Evolutionary conservation across 2,797 vertebrate species (phyloP), one percentile per base, ranked within the genome.

Genomic region (Sphenopsis melanotis): DNA sequence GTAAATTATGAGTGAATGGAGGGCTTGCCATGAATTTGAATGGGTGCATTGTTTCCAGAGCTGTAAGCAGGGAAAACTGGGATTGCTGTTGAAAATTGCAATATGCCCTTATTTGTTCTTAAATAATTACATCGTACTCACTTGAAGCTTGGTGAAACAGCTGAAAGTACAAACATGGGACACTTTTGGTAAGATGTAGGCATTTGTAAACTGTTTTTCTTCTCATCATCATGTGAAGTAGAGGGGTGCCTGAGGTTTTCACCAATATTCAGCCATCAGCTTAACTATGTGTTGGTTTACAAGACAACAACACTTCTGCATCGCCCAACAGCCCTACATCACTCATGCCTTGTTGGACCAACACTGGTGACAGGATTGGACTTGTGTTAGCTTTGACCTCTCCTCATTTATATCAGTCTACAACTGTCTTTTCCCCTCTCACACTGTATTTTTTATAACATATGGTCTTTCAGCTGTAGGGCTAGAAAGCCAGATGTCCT

Each of bases 391-490:
- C 57, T 91, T 85, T 83, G 82, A 78, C 72, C 77, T 52, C 34
- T 76, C 68, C 19, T 91, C 12, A 0, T 69, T 42, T 64, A 13
- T 37, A 26, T 83, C 70, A 82, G 41, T 26, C 55, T 76, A 22
- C 47, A 72, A 52, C 44, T 27, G 10, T 39, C 52, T 89, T 76
- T 72, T 11, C 47, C 42, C 24, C 34, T 69, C 64, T 80, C 65
- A 56, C 64, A 30, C 21, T 79, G 2, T 46, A 15, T 71, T 42
- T 78, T 91, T 76, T 39, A 70, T 57, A 91, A 50, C 94, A 93
- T 96, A 95, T 76, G 94, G 55, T 91, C 56, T 91, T 94, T 87
- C 91, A 90, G 86, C 83, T 91, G 70, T 70, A 87, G 52, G 85
- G 77, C 66, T 70, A 23, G 74, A 79, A 94, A 91, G 56, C 83